A percentile compares a stretch with the other conserved stretches of the same genome.
These are phyloP conservation scores for Lonchura striata DNA, from an alignment of 2,113 vertebrate species.

Conservation along the genomic window DNA sequence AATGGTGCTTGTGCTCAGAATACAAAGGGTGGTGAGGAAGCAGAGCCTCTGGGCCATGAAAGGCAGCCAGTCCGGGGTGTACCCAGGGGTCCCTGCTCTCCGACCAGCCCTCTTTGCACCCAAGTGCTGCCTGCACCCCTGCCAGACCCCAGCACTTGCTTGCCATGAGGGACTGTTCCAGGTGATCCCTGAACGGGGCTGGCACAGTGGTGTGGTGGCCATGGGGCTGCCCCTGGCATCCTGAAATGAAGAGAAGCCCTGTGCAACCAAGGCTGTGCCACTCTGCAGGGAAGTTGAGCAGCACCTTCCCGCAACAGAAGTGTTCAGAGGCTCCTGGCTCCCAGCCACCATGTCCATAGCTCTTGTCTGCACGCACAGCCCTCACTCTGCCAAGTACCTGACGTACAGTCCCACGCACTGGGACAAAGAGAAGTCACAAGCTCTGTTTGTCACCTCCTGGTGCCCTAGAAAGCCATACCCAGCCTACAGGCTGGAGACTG, in stretches of 20 bases:
- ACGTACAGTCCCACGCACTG: not conserved
- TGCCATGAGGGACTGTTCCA: fast-evolving
- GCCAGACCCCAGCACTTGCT: not conserved
- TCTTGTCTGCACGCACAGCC: slow-evolving; percentile 9
- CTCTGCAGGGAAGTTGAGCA: not conserved
- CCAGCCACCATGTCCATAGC: not conserved
- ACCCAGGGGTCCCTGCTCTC: not conserved
- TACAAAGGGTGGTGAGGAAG: slow-evolving; percentile 74
- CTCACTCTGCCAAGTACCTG: slow-evolving; percentile 48
- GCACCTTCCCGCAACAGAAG: not conserved
- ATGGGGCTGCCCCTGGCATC: not conserved
- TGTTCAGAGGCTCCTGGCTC: not conserved
- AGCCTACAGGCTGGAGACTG: not conserved
- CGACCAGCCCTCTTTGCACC: not conserved
- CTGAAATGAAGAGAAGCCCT: not conserved
- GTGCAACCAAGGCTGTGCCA: not conserved
- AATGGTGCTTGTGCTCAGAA: slow-evolving; percentile 70
- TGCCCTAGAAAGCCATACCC: slow-evolving; percentile 19
- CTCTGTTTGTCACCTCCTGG: not conserved
- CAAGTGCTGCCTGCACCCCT: not conserved
- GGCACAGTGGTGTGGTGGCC: not conserved
- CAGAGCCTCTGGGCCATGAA: slow-evolving; percentile 47
- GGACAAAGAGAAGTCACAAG: slow-evolving; percentile 52
- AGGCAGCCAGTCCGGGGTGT: slow-evolving; percentile 24
- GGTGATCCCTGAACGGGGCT: not conserved